A percentile compares a stretch with the other conserved stretches of the same genome.
phyloP scores from a whole-genome alignment of 2,888 invertebrate genomes.

The Ophion slaviceki region DNA sequence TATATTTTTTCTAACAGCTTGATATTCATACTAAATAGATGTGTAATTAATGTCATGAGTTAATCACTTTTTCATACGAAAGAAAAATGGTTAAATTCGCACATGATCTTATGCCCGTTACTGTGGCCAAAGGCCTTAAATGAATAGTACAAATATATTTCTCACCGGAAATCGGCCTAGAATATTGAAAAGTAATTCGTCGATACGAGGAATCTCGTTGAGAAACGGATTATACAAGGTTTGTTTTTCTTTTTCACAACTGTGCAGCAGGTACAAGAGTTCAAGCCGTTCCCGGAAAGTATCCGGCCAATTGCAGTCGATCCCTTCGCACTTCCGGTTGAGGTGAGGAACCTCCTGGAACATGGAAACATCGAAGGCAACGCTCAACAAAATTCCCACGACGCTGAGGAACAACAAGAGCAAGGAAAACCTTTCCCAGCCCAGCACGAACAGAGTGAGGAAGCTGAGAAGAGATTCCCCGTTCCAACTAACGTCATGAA shows the following conservation, averaged over 20 bases:
- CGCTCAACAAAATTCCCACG: constrained; percentile 71
- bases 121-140: too few species aligned
- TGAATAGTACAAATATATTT: too few species aligned
- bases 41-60: too few species aligned
- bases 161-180: too few species aligned
- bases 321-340: constrained; percentile 78
- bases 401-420: constrained; percentile 74
- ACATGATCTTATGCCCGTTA: too few species aligned
- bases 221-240: not conserved
- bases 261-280: constrained; percentile 75
- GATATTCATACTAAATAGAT: too few species aligned
- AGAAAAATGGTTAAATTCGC: too few species aligned
- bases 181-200: too few species aligned
- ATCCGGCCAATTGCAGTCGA: constrained; percentile 77
- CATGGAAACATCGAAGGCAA: constrained; percentile 79
- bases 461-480: constrained; percentile 77
- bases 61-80: too few species aligned
- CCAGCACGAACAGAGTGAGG: constrained; percentile 76
- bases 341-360: constrained; percentile 78
- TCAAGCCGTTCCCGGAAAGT: constrained; percentile 79
- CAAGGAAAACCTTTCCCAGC: constrained; percentile 77
- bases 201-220: not conserved
- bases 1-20: too few species aligned
- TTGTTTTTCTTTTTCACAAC: not conserved
- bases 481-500: constrained; percentile 78